Conservation (phyloP, 2,797 vertebrate species). For the Fundulus diaphanus region DNA sequence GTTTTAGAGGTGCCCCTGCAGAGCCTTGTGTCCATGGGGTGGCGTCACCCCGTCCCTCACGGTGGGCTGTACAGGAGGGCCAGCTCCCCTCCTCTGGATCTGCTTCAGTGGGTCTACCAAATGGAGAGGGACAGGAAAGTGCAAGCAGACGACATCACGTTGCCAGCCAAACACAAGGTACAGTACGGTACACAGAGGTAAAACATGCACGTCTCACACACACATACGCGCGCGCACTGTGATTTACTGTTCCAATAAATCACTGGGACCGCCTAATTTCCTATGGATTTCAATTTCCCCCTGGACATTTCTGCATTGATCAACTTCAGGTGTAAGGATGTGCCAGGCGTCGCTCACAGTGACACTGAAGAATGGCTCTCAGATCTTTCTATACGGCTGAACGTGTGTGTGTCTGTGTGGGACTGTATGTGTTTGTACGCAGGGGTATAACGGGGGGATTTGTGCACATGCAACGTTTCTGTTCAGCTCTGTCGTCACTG, state of each 20-base stretch:
- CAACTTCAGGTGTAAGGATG: conserved; percentile 78
- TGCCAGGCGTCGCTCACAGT: conserved; percentile 75
- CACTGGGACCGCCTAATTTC: conserved; percentile 78
- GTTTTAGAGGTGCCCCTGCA: conserved; percentile 65
- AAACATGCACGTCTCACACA: conserved; percentile 53
- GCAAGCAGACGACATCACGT: conserved; percentile 65
- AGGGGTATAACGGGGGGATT: conserved; percentile 42
- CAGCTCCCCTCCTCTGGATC: conserved; percentile 58
- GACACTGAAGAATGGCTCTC: conserved; percentile 77
- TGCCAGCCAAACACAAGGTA: conserved; percentile 60
- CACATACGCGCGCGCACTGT: conserved; percentile 62
- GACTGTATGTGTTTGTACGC: conserved; percentile 13
- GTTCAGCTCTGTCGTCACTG: conserved; percentile 45
- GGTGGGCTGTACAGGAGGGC: conserved; percentile 52
- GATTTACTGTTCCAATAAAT: conserved; percentile 84
- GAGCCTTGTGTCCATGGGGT: conserved; percentile 80
- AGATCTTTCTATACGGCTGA: conserved; percentile 41
- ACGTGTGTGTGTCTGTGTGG: conserved; percentile 2
- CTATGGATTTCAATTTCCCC: conserved; percentile 84
- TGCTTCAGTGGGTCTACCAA: conserved; percentile 66
- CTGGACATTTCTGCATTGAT: conserved; percentile 82
- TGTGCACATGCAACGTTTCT: conserved; percentile 73
- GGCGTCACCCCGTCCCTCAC: conserved; percentile 66
- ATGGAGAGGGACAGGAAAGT: conserved; percentile 76
- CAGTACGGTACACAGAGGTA: conserved; percentile 43